Evolutionary conservation across 2,888 invertebrate genomes (phyloP), one percentile per base, ranked within the genome.

Genomic region (Coleophora flavipennella): DNA sequence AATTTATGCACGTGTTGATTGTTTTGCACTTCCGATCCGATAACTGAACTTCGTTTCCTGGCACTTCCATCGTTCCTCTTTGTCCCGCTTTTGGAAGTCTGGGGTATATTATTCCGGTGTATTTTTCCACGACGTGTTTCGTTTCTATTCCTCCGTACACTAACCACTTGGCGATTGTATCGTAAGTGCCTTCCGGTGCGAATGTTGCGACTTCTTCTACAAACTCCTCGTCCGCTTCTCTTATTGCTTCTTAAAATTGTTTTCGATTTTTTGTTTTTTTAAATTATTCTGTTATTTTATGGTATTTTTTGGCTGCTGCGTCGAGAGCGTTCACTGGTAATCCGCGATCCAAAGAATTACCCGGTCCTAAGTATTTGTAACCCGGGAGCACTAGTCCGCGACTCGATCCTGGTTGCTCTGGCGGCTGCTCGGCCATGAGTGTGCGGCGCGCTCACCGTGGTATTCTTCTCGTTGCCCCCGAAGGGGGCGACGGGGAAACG

Each of bases 61-160:
- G 40, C 20, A 42, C 7, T 45, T 45, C 41, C 13, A 45, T 42
- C 40, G 39, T 40, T 27, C 49, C 39, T 49, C 38, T 11, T 49
- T 35, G 40, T 48, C 50, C 49, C 49, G 9, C 36, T n/a, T 8
- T 3, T 3, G n/a, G 10, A 1, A 14, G 8, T 13, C 8, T 7
- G 7, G 33, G 33, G 14, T 33, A 33, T 8, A 33, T 33, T 13
- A 33, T 14, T 13, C 33, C 33, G 8, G 33, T 33, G 1, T 10
- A 13, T 14, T 33, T 33, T 33, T 33, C 35, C 8, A 20, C 13
- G 10, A 36, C 2, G 11, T 36, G 20, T 29, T 36, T 36, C 4
- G 13, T 28, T 29, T 20, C 36, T 28, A 29, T 36, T 29, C 36
- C 36, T 29, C 20, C 29, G 8, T n/a, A 29, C 12, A 27, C 35